phyloP scores from a whole-genome alignment of 2,113 vertebrate species.

The Nothocercus julius region DNA sequence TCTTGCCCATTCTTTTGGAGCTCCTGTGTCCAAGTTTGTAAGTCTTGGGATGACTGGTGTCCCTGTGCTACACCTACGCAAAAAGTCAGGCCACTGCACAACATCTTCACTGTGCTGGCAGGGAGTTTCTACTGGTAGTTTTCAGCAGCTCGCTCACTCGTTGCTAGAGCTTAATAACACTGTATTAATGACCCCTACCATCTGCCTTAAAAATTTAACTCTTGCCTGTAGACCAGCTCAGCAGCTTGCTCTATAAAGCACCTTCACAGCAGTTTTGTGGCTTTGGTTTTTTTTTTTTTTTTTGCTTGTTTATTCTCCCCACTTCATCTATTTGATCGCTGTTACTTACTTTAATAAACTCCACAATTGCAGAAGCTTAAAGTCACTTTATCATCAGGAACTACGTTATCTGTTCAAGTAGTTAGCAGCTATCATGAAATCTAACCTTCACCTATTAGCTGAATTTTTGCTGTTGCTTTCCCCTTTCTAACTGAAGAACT shows the following conservation, averaged over 20 bases:
- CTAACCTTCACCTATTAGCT: background rate
- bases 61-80: fast-evolving
- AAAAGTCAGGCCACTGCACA: background rate
- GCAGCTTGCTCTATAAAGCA: background rate
- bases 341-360: background rate
- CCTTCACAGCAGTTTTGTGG: background rate
- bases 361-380: background rate
- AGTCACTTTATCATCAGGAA: background rate
- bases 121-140: background rate
- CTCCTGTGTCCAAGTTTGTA: background rate
- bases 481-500: background rate
- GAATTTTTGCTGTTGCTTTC: background rate
- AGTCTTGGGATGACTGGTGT: fast-evolving
- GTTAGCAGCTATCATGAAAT: background rate
- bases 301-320: background rate
- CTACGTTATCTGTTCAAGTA: background rate
- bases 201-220: background rate
- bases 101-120: background rate
- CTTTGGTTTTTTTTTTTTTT: background rate
- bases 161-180: background rate
- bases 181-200: background rate
- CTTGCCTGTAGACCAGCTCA: background rate
- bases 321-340: background rate
- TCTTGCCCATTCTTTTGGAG: background rate
- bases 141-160: background rate